phyloP scores from a whole-genome alignment of 2,888 invertebrate genomes.

The Rotaria sp. region DNA sequence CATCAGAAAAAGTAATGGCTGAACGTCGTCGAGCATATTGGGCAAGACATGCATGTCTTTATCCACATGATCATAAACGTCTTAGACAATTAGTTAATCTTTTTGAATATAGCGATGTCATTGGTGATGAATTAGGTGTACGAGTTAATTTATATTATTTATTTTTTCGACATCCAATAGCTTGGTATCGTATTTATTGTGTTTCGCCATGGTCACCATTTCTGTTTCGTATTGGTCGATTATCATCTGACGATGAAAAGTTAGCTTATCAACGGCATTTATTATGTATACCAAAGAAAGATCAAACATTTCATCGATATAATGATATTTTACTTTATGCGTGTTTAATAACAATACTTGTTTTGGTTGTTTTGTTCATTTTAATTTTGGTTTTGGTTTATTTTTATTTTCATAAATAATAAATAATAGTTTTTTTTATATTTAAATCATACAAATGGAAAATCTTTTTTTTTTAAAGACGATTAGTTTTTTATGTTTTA shows the following conservation, averaged over 20 bases:
- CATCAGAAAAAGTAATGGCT: not conserved
- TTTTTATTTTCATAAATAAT: not conserved
- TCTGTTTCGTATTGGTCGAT: not conserved
- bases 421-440: no score
- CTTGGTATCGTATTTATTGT: not conserved
- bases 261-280: not conserved
- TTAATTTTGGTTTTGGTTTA: not conserved
- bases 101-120: not conserved
- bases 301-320: not conserved
- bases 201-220: not conserved
- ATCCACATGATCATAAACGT: not conserved
- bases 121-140: not conserved
- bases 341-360: not conserved
- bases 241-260: not conserved
- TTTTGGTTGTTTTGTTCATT: not conserved
- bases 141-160: not conserved
- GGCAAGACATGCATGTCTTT: not conserved
- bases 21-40: not conserved
- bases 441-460: no score
- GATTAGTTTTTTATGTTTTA: no score
- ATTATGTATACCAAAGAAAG: not conserved
- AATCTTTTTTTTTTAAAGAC: no score
- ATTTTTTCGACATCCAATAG: not conserved
- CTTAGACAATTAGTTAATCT: slow-evolving; percentile 9
- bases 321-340: not conserved